Evolutionary conservation across 1,140 invertebrate genomes (phyloP), one percentile per base, ranked within the genome.

Genomic region (Bradysia coprophila): DNA sequence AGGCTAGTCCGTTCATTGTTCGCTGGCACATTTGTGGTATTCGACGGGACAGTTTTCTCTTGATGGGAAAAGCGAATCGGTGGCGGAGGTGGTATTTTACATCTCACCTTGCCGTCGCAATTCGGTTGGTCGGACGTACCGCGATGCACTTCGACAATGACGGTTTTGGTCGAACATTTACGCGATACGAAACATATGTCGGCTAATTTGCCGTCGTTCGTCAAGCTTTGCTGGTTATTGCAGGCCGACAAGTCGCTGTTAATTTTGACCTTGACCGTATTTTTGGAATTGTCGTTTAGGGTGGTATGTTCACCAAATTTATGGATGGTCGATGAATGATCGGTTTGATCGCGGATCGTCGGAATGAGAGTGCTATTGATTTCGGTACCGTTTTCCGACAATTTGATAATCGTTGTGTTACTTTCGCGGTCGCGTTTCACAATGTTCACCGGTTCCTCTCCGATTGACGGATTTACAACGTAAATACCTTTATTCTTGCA

Each of bases 341-440:
- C 28, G 28, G 15, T 37, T 45, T n/a, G 33, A 37, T 19, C 23
- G 16, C 38, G 41, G 36, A 28, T 42, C 36, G 32, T 38, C 31
- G 9, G 62, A 44, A 66, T 57, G 48, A 66, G 64, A 55, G 69
- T 73, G 51, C 70, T 72, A 48, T 71, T 68, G 47, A 77, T 77
- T 2, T 71, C 75, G 19, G 73, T 73, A 21, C 72, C 73, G 40
- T 72, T 73, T 58, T 75, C 75, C 6, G 72, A 70, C 45, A 77
- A 57, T 61, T 75, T 76, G 31, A 77, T 76, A 43, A 77, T 76
- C 0, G 75, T 77, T 48, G 71, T 67, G 55, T 73, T 72, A 41
- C 68, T 41, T 8, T 15, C 5, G 34, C 23, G 13, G 21, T 31
- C 18, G 36, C 18, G 38, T 41, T n/a, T 43, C 28, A 3, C 6